phyloP scores from a whole-genome alignment of 2,113 vertebrate genomes.

The Andinoacara biseriatus region DNA sequence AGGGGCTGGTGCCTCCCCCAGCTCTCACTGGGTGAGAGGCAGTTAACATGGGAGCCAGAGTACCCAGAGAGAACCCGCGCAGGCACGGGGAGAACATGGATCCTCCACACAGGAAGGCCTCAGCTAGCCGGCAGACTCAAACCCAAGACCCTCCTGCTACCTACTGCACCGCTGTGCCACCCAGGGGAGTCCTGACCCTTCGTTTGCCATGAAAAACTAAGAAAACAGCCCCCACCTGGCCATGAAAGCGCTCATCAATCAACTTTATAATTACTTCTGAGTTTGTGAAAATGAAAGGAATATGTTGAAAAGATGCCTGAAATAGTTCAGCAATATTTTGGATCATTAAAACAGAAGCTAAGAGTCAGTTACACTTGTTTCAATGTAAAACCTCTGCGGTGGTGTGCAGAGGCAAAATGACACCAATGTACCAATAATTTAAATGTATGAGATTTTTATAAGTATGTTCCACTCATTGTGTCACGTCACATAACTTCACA shows the following conservation, averaged over 20 bases:
- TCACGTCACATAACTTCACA: background rate
- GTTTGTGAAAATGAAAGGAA: too few relatives aligned
- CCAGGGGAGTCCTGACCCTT: background rate
- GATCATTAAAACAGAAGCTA: too few relatives aligned
- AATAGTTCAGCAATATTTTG: too few relatives aligned
- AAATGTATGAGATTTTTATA: background rate
- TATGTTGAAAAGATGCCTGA: too few relatives aligned
- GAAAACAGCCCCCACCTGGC: background rate
- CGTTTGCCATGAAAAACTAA: background rate
- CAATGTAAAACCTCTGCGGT: too few relatives aligned
- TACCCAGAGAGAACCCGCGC: background rate
- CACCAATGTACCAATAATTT: background rate
- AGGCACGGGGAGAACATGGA: background rate
- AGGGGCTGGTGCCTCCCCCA: too few relatives aligned
- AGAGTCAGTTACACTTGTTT: too few relatives aligned
- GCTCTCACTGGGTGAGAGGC: too few relatives aligned
- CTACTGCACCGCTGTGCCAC: background rate
- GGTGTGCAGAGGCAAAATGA: too few relatives aligned
- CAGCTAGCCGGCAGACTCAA: background rate
- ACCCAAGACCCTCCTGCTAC: background rate
- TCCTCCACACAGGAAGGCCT: background rate
- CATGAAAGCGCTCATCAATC: background rate
- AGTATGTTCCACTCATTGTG: too few relatives aligned
- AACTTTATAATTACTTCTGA: too few relatives aligned
- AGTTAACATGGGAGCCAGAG: background rate